Percentiles rank a stretch among this genome's conserved stretches.
Evolutionary conservation across 64 coral and sea anemone species (phyloP).

Genomic region (Exaiptasia diaphana): DNA sequence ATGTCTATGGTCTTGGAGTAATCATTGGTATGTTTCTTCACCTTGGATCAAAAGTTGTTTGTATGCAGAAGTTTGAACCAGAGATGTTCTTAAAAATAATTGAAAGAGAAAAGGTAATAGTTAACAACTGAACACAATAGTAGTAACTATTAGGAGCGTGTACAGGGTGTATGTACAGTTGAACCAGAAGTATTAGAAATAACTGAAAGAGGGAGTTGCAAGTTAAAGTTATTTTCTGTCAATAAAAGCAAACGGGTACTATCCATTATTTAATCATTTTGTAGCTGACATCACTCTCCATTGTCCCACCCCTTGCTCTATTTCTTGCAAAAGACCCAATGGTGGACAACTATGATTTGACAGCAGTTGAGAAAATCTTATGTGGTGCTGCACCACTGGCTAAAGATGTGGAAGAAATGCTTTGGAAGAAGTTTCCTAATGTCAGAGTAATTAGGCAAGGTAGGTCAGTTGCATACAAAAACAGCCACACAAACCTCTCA

Average conservation of each 20-base stretch:
- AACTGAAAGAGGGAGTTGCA: neutral
- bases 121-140: neutral
- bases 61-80: slow-evolving; percentile 60
- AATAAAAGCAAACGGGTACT: neutral
- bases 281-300: slow-evolving; percentile 9
- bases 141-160: too few species aligned
- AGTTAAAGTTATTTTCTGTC: neutral
- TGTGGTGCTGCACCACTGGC: slow-evolving; percentile 45
- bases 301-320: slow-evolving; percentile 32
- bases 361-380: neutral
- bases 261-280: neutral
- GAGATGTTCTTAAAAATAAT: slow-evolving; percentile 51
- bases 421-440: slow-evolving; percentile 2
- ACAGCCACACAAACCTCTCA: too few species aligned
- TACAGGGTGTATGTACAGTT: too few species aligned
- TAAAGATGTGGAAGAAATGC: neutral
- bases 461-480: too few species aligned
- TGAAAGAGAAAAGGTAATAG: slow-evolving; percentile 28
- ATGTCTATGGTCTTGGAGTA: slow-evolving; percentile 66
- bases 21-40: slow-evolving; percentile 20
- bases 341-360: slow-evolving; percentile 42
- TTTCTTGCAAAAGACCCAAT: slow-evolving; percentile 62
- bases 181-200: neutral
- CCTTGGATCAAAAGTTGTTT: slow-evolving; percentile 59
- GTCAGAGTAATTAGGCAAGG: slow-evolving; percentile 22